Evolutionary conservation across 1,140 invertebrate genomes (phyloP).

Genomic region (Habropoda laboriosa): DNA sequence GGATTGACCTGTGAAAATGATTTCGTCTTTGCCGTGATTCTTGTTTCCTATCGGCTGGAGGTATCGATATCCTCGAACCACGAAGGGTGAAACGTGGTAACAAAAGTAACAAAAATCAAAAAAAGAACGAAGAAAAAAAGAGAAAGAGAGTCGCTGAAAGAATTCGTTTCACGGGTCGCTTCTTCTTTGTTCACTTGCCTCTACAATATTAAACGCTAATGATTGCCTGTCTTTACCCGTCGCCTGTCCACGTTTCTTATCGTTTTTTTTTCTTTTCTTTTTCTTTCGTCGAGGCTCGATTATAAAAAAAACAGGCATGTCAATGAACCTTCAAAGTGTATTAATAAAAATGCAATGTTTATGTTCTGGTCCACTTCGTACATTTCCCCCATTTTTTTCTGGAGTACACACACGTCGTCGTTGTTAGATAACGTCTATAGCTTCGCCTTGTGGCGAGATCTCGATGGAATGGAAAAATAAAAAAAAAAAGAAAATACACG

Average conservation of each 20-base stretch:
- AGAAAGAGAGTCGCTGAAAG: background rate
- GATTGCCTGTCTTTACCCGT: conserved; percentile 34
- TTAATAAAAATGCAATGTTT: conserved; percentile 74
- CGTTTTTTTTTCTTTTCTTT: too few species aligned
- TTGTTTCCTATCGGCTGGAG: background rate
- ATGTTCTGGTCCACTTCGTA: conserved; percentile 68
- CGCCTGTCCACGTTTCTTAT: conserved; percentile 23
- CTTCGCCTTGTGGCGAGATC: background rate
- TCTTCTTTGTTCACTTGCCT: conserved; percentile 44
- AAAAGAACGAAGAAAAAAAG: background rate
- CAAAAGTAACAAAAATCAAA: too few species aligned
- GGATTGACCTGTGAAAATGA: conserved; percentile 27
- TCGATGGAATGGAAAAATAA: background rate
- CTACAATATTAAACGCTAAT: conserved; percentile 6
- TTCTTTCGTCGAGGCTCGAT: conserved; percentile 29
- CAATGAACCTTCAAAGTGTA: conserved; percentile 64
- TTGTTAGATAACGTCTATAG: background rate
- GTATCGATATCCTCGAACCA: background rate
- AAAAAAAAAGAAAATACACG: background rate
- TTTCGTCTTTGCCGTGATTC: background rate
- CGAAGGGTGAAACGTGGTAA: background rate
- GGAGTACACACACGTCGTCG: background rate
- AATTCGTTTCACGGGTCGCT: conserved; percentile 34
- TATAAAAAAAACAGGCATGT: conserved; percentile 64
- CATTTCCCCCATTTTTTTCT: conserved; percentile 64